Conservation (phyloP, 2,888 invertebrate genomes). For the Eupithecia insigniata region DNA sequence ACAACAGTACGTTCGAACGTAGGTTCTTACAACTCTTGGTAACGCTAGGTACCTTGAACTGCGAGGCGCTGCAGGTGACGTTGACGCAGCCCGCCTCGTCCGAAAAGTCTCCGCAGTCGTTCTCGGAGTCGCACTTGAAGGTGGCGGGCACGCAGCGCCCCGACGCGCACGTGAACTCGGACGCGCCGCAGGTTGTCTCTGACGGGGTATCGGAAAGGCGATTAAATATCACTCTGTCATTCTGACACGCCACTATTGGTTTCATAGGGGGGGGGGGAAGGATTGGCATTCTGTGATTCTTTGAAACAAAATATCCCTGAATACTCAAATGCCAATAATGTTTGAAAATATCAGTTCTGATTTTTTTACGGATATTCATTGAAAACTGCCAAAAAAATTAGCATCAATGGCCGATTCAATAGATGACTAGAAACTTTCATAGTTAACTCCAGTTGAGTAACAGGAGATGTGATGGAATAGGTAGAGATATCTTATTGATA, state of each 20-base stretch:
- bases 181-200: constrained; percentile 95
- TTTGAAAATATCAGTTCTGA: no score
- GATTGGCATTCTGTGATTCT: background rate
- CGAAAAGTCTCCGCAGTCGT: constrained; percentile 97
- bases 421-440: no score
- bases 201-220: constrained; percentile 21
- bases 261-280: background rate
- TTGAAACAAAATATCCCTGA: background rate
- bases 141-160: constrained; percentile 95
- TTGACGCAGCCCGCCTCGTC: constrained; percentile 97
- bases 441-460: no score
- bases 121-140: constrained; percentile 97
- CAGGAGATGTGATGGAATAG: no score
- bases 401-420: background rate
- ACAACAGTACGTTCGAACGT: background rate
- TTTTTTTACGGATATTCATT: no score
- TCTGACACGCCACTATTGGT: no score
- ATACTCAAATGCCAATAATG: no score
- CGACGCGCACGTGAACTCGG: constrained; percentile 96
- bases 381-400: background rate
- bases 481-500: background rate
- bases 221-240: background rate
- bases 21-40: no score
- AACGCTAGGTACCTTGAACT: constrained; percentile 87
- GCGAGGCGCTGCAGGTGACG: constrained; percentile 94